phyloP scores from a whole-genome alignment of 2,113 vertebrate species.

The Rhinolophus sinicus region DNA sequence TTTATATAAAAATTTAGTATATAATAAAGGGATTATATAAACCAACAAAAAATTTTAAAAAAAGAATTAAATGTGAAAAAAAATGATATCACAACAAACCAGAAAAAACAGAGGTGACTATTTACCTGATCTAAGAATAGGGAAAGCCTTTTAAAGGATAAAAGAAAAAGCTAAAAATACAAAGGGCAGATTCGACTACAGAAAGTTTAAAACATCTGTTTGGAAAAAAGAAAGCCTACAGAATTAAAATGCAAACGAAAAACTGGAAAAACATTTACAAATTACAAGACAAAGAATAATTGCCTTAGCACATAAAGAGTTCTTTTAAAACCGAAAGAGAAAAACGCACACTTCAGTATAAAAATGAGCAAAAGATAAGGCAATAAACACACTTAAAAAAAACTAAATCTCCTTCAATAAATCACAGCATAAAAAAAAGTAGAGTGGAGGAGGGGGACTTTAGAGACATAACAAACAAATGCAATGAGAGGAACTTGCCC shows the following conservation, averaged over 20 bases:
- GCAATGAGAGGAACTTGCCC: not conserved
- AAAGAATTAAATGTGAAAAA: not conserved
- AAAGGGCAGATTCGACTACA: not conserved
- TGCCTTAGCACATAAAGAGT: not conserved
- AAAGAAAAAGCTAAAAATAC: slow-evolving; percentile 31
- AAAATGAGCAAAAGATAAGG: slow-evolving; percentile 12
- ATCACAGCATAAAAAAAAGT: slow-evolving; percentile 13
- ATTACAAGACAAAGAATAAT: slow-evolving; percentile 5
- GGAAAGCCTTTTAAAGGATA: not conserved
- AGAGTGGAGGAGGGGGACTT: not conserved
- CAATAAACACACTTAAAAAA: slow-evolving; percentile 41
- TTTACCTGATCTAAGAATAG: not conserved
- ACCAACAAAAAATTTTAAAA: not conserved
- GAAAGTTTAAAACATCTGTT: slow-evolving; percentile 15
- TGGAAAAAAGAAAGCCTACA: not conserved
- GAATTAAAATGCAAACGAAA: slow-evolving; percentile 53
- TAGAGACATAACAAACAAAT: not conserved
- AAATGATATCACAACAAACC: slow-evolving; percentile 12
- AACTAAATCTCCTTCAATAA: not conserved
- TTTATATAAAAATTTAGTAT: not conserved
- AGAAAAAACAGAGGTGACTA: not conserved
- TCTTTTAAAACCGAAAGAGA: slow-evolving; percentile 27
- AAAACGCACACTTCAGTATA: not conserved
- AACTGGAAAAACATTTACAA: slow-evolving; percentile 33
- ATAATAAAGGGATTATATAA: not conserved